Conservation (phyloP, 2,113 vertebrate species). For the Gila orcuttii region DNA sequence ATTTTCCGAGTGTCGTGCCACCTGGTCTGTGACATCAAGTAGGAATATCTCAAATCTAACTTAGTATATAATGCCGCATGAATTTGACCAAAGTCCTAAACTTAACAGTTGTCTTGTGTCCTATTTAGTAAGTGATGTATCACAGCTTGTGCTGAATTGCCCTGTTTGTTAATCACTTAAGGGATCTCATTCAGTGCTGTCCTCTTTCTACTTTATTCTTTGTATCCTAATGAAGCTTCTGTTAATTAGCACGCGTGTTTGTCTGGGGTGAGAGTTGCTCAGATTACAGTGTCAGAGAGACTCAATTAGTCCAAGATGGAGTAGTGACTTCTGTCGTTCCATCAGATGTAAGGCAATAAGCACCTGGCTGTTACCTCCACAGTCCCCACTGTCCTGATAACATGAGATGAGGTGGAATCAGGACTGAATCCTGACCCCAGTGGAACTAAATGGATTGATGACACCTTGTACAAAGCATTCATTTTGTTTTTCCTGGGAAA, state of each 20-base stretch:
- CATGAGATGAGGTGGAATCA: not conserved
- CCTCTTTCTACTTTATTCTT: conserved; percentile 12
- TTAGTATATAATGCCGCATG: not conserved
- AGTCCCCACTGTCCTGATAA: not conserved
- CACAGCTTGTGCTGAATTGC: not conserved
- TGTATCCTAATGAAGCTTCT: conserved; percentile 38
- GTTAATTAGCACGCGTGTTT: conserved; percentile 54
- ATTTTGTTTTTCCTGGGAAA: no score
- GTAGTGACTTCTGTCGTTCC: conserved; percentile 51
- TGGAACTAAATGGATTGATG: not conserved
- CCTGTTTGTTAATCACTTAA: conserved; percentile 40
- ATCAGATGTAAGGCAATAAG: conserved; percentile 58
- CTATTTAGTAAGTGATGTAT: conserved; percentile 18
- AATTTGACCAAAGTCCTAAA: conserved; percentile 9
- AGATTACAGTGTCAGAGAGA: conserved; percentile 55
- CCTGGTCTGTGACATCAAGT: not conserved
- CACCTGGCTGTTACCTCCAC: conserved; percentile 28
- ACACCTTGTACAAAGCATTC: not conserved
- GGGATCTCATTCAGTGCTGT: conserved; percentile 36
- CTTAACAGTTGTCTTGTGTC: conserved; percentile 31
- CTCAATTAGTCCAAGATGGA: conserved; percentile 58
- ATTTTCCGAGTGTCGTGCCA: not conserved
- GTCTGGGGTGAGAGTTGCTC: conserved; percentile 36
- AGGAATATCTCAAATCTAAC: not conserved
- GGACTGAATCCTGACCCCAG: not conserved